phyloP scores from a whole-genome alignment of 2,888 invertebrate genomes.

The Acleris holmiana region DNA sequence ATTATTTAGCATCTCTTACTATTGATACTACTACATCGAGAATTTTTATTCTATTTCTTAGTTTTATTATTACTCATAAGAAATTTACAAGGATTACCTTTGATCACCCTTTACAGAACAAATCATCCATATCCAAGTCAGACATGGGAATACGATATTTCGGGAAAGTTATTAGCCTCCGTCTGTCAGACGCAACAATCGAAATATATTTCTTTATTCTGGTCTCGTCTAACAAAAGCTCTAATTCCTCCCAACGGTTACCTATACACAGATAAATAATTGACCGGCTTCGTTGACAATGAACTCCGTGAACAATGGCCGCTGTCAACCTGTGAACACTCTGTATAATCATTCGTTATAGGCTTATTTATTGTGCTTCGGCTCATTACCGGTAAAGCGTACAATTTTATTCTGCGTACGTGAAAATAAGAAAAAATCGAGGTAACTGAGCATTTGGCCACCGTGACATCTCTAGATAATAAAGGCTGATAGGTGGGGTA shows the following conservation, averaged over 20 bases:
- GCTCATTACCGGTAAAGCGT: constrained; percentile 5
- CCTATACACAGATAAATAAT: constrained; percentile 23
- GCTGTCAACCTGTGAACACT: constrained; percentile 7
- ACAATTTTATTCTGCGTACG: not conserved
- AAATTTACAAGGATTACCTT: too few relatives aligned
- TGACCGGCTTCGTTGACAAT: constrained; percentile 13
- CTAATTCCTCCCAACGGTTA: constrained; percentile 10
- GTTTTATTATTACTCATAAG: too few relatives aligned
- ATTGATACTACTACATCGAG: too few relatives aligned
- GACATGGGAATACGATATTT: not conserved
- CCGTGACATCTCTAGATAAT: too few relatives aligned
- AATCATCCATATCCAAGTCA: too few relatives aligned
- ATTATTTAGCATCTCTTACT: too few relatives aligned
- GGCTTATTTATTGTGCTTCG: constrained; percentile 1
- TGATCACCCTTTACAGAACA: too few relatives aligned
- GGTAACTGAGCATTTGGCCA: too few relatives aligned
- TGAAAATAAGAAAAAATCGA: too few relatives aligned
- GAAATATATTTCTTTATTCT: constrained; percentile 17
- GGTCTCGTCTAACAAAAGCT: constrained; percentile 11
- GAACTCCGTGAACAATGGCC: constrained; percentile 12
- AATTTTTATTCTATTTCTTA: too few relatives aligned
- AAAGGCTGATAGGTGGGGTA: too few relatives aligned
- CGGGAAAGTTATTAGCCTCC: too few relatives aligned
- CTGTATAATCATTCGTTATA: constrained; percentile 2
- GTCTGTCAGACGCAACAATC: constrained; percentile 3